phyloP scores from a whole-genome alignment of 2,888 invertebrate genomes.

The Ferdinandea cuprea region DNA sequence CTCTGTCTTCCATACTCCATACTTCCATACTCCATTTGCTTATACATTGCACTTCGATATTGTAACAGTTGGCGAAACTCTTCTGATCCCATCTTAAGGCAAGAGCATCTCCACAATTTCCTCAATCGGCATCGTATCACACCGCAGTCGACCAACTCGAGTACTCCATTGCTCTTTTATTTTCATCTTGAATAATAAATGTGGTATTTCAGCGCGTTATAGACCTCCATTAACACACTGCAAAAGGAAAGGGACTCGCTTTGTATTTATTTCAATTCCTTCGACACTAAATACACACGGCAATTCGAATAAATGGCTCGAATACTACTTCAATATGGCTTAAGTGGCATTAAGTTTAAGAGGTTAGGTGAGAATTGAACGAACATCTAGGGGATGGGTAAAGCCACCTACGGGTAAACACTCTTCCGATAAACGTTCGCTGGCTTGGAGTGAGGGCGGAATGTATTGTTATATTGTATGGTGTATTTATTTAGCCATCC shows the following conservation, averaged over 20 bases:
- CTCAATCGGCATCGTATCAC: neutral
- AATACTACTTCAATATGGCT: conserved; percentile 60
- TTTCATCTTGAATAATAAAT: conserved; percentile 66
- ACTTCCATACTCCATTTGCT: neutral
- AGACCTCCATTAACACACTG: conserved; percentile 50
- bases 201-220: conserved; percentile 43
- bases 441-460: no score
- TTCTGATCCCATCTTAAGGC: conserved; percentile 1
- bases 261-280: conserved; percentile 63
- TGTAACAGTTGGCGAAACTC: neutral
- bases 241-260: conserved; percentile 7
- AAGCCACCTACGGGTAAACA: neutral
- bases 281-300: conserved; percentile 65
- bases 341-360: conserved; percentile 65
- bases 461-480: no score
- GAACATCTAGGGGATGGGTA: neutral
- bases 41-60: conserved; percentile 13
- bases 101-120: conserved; percentile 12
- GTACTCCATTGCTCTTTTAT: conserved; percentile 32
- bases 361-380: conserved; percentile 57
- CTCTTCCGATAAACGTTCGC: conserved; percentile 42
- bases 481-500: conserved; percentile 27
- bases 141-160: neutral
- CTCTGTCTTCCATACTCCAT: no score
- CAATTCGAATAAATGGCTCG: conserved; percentile 63